These are phyloP conservation scores for Trididemnum miniatum DNA, from an alignment of 23 tunicate genomes.

Conservation along the genomic window DNA sequence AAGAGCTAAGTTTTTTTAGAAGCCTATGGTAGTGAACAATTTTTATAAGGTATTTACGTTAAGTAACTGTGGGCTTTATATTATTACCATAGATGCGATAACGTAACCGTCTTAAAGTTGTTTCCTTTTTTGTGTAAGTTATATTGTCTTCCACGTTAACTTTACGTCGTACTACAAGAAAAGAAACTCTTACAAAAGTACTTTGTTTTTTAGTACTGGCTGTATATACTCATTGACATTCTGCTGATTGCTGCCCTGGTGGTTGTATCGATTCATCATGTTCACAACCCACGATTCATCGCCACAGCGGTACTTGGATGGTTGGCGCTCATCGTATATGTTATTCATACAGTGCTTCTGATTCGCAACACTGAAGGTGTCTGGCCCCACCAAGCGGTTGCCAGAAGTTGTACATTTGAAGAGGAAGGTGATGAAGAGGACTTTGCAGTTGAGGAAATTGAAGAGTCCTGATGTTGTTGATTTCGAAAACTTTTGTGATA, in stretches of 20 bases:
- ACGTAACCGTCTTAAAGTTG: too few species aligned
- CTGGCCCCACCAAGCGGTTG: neutral
- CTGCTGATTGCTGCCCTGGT: neutral
- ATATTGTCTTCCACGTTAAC: too few species aligned
- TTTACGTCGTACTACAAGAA: too few species aligned
- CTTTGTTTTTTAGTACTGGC: constrained; percentile 7
- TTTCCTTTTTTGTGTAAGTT: too few species aligned
- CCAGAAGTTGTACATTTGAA: neutral
- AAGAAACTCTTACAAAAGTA: too few species aligned
- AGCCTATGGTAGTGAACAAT: too few species aligned
- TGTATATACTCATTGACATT: neutral
- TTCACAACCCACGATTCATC: neutral
- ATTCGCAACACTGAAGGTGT: neutral
- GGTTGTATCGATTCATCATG: neutral
- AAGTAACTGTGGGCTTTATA: too few species aligned
- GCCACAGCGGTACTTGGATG: constrained; percentile 1
- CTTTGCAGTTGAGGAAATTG: neutral
- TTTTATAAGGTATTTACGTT: too few species aligned
- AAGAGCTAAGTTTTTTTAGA: too few species aligned
- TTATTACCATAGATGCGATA: too few species aligned
- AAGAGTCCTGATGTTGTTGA: too few species aligned
- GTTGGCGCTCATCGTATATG: neutral
- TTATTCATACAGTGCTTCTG: neutral
- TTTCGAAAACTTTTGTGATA: too few species aligned
- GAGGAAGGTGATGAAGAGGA: neutral